Evolutionary conservation across 2,797 vertebrate species (phyloP).

Genomic region (Meda fulgida): DNA sequence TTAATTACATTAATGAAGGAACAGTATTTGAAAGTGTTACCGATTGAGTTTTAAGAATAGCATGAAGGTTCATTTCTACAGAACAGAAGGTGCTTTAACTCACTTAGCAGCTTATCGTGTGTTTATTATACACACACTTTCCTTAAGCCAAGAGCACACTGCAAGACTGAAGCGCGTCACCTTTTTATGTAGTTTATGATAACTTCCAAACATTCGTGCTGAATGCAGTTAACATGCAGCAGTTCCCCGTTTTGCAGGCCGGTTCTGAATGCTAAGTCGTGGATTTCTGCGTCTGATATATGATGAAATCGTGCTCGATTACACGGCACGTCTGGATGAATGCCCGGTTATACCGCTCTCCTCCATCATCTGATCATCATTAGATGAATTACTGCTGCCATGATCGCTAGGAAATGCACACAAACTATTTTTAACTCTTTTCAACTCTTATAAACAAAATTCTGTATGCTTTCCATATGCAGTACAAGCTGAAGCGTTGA

Average conservation of each 20-base stretch:
- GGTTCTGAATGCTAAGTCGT: background rate
- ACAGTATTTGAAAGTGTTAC: too few relatives aligned
- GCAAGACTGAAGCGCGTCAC: background rate
- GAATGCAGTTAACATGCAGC: background rate
- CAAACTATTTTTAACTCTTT: slow-evolving; percentile 29
- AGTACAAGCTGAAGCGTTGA: background rate
- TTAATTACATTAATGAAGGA: too few relatives aligned
- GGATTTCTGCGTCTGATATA: background rate
- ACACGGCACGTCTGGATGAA: slow-evolving; percentile 12
- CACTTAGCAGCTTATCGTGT: slow-evolving; percentile 15
- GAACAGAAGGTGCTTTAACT: slow-evolving; percentile 35
- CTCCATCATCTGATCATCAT: slow-evolving; percentile 20
- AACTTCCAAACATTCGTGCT: background rate
- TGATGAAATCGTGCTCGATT: slow-evolving; percentile 3
- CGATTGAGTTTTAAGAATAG: background rate
- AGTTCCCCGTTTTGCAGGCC: background rate
- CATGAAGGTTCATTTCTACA: slow-evolving; percentile 38
- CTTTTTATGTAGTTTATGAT: background rate
- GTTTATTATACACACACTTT: slow-evolving; percentile 15
- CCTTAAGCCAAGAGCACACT: slow-evolving; percentile 22
- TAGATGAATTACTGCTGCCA: slow-evolving; percentile 36
- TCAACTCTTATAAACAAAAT: slow-evolving; percentile 21
- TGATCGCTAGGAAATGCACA: slow-evolving; percentile 15
- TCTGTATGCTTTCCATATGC: background rate
- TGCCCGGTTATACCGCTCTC: background rate